phyloP scores from a whole-genome alignment of 1,140 invertebrate genomes.

The Andricus grossulariae region DNA sequence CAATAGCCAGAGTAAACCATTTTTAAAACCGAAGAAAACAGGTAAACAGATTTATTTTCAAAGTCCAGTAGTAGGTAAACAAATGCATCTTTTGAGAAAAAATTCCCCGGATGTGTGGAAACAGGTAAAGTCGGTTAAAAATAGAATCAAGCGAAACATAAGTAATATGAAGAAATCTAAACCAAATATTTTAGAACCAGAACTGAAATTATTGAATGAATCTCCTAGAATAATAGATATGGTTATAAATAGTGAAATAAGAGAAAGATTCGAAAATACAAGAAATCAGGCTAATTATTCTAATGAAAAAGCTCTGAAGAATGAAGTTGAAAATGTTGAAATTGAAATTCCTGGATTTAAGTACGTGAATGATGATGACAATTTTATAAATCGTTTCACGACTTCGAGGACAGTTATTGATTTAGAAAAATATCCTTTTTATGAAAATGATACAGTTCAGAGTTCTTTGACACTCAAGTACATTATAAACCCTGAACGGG shows the following conservation, averaged over 20 bases:
- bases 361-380: no score
- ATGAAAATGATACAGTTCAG: constrained; percentile 57
- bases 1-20: constrained; percentile 28
- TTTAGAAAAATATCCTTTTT: constrained; percentile 74
- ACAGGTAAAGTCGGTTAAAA: no score
- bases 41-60: no score
- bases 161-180: no score
- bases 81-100: no score
- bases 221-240: constrained; percentile 52
- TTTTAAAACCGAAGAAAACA: neutral
- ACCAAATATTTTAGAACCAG: no score
- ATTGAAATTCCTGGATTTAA: constrained; percentile 58
- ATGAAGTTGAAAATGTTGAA: constrained; percentile 50
- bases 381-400: neutral
- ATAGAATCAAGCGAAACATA: no score
- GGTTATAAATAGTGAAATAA: constrained; percentile 64
- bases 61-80: no score
- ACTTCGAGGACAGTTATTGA: constrained; percentile 54
- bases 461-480: constrained; percentile 71
- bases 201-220: constrained; percentile 50
- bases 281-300: constrained; percentile 37
- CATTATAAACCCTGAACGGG: constrained; percentile 68
- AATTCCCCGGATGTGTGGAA: no score
- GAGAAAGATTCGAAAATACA: constrained; percentile 54
- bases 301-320: constrained; percentile 31